Base-by-base conservation (phyloP, 37 sponge, comb jelly and placozoan genomes). In the Aplysina aerophoba region DNA sequence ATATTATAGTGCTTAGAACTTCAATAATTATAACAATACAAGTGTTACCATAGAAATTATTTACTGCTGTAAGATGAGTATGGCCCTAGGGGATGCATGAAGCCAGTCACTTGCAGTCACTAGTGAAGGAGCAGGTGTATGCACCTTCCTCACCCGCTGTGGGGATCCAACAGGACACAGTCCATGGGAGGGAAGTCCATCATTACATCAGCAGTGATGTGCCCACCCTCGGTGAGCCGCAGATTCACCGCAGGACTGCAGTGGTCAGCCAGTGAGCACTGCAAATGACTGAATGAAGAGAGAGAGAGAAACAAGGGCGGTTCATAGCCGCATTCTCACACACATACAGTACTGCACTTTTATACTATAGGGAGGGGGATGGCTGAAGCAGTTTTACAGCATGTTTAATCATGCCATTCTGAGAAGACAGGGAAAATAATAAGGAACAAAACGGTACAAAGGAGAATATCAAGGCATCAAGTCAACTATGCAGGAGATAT, bases 181-280 rank as follows among this genome's bases (percentile, higher is more conserved):
- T 21, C 16, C 78, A 75, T 25, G 39, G 78, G 78, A 39, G 78
- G 78, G 25, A 75, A 75, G 78, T 75, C 78, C 20, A 75, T 25
- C 16, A 36, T 44, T 40, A 75, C 41, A 15, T 75, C 78, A 19
- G 78, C 78, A 53, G 78, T 75, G 12, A 75, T 40, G 78, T 75
- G 40, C 4, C 78, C 78, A 38, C 44, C n/a, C 4, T 40, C 44
- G 3, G 78, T 75, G 20, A 75, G 21, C 15, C 78, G 20, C 78
- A 75, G 37, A 36, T 75, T 75, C 22, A 75, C 44, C 0, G 39
- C n/a, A n/a, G 37, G 54, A 15, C 50, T 36, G 11, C 78, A 53
- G 78, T 75, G 78, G 54, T 75, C 78, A 40, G 54, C 78, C 37
- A 75, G 21, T 15, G 25, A 8, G 5, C 37, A 41, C 54, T 25